A percentile compares a stretch with the other conserved stretches of the same genome.
Conservation (phyloP, 2,797 vertebrate genomes). For the Protonibea diacanthus region DNA sequence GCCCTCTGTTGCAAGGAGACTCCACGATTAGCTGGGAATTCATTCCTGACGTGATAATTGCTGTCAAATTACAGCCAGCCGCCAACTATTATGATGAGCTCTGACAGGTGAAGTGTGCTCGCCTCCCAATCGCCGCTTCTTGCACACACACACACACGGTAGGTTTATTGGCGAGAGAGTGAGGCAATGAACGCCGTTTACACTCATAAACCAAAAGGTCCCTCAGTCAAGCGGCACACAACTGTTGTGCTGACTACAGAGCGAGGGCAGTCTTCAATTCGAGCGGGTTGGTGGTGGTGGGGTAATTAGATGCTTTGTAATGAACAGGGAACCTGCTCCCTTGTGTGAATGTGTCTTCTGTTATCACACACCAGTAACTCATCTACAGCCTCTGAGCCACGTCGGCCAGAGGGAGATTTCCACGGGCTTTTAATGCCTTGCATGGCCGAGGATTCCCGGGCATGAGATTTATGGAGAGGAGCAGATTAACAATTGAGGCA, state of each 20-base stretch:
- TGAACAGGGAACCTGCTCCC: slow-evolving; percentile 49
- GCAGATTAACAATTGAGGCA: slow-evolving; percentile 16
- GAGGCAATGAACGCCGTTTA: slow-evolving; percentile 9
- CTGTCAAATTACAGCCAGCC: slow-evolving; percentile 78
- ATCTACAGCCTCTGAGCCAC: slow-evolving; percentile 34
- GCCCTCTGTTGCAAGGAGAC: slow-evolving; percentile 53
- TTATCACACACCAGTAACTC: slow-evolving; percentile 43
- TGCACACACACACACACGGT: neutral
- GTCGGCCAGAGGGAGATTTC: slow-evolving; percentile 1
- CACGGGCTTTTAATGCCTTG: neutral
- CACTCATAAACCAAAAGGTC: slow-evolving; percentile 45
- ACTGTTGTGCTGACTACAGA: slow-evolving; percentile 46
- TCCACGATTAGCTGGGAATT: slow-evolving; percentile 56
- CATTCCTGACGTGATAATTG: slow-evolving; percentile 71
- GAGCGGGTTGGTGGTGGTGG: slow-evolving; percentile 1
- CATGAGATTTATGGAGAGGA: slow-evolving; percentile 1
- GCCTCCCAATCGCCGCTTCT: neutral
- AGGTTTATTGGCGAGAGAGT: slow-evolving; percentile 3
- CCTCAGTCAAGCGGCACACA: slow-evolving; percentile 53
- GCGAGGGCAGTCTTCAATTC: slow-evolving; percentile 8
- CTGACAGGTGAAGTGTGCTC: slow-evolving; percentile 67
- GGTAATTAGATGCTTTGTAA: slow-evolving; percentile 60
- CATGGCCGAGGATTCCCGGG: neutral
- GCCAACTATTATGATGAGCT: slow-evolving; percentile 67
- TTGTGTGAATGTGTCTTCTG: slow-evolving; percentile 39